Conservation (phyloP, 2,888 invertebrate genomes). For the Pachydiplax longipennis region DNA sequence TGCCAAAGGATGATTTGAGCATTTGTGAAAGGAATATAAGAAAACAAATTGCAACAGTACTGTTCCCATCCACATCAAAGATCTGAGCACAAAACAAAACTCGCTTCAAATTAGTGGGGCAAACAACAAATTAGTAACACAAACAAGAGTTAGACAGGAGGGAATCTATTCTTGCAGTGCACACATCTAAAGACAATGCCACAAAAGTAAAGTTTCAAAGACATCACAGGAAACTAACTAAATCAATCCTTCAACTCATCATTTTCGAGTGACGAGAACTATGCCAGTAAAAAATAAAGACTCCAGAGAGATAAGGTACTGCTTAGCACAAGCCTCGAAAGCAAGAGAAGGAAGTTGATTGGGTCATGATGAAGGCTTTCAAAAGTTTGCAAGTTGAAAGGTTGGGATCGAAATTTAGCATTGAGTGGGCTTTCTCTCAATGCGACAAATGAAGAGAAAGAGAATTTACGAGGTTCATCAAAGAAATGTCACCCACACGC, state of each 20-base stretch:
- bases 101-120: neutral
- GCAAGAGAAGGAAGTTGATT: neutral
- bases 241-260: neutral
- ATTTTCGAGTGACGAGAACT: neutral
- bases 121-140: neutral
- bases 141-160: neutral
- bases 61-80: slow-evolving; percentile 38
- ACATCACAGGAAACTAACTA: neutral
- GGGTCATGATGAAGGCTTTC: neutral
- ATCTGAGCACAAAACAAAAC: slow-evolving; percentile 13
- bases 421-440: neutral
- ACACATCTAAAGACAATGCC: neutral
- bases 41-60: slow-evolving; percentile 1
- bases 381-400: no score
- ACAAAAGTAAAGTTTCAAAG: neutral
- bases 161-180: neutral
- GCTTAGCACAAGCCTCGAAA: neutral
- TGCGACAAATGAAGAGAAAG: neutral
- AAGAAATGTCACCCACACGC: neutral
- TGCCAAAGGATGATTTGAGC: neutral
- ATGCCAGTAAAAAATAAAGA: neutral
- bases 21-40: neutral
- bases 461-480: neutral
- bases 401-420: no score
- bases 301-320: neutral